Percentiles rank a stretch among this genome's conserved stretches.
phyloP scores from a whole-genome alignment of 2,797 vertebrate species.

The Sebastes ruberrimus region DNA sequence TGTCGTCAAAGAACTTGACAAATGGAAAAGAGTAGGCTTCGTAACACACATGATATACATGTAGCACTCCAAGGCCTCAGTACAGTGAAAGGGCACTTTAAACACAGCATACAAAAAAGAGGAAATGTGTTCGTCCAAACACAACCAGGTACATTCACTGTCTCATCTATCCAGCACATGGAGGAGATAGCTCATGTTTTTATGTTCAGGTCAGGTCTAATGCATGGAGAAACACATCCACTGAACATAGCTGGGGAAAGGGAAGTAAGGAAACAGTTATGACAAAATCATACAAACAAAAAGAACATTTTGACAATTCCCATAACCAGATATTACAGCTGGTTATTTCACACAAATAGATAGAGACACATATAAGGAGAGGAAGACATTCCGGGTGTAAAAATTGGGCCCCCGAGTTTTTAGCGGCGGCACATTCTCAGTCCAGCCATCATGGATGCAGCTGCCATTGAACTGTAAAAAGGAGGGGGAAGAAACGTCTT shows the following conservation, averaged over 20 bases:
- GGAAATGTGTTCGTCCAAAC: conserved; percentile 61
- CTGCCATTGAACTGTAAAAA: conserved; percentile 79
- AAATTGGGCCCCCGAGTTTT: conserved; percentile 55
- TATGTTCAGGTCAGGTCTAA: conserved; percentile 79
- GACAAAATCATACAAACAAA: conserved; percentile 73
- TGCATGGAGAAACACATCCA: conserved; percentile 79
- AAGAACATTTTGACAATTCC: conserved; percentile 57
- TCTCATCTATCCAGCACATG: conserved; percentile 70
- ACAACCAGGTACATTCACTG: conserved; percentile 55
- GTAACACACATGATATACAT: conserved; percentile 43
- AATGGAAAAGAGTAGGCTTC: conserved; percentile 46
- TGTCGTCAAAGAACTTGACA: conserved; percentile 60
- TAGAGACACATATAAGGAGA: conserved; percentile 69
- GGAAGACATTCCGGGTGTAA: conserved; percentile 68
- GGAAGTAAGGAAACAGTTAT: conserved; percentile 82
- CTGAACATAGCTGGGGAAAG: conserved; percentile 83
- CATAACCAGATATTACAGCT: conserved; percentile 75
- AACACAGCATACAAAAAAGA: conserved; percentile 57
- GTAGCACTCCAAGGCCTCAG: conserved; percentile 54
- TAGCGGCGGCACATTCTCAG: conserved; percentile 73
- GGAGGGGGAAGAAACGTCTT: conserved; percentile 68
- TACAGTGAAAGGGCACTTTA: conserved; percentile 64
- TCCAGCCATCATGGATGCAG: conserved; percentile 80
- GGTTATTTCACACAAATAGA: conserved; percentile 79
- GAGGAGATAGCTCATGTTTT: conserved; percentile 61